Evolutionary conservation across 2,888 invertebrate species (phyloP), one percentile per base, ranked within the genome.

Genomic region (Philonicus albiceps): DNA sequence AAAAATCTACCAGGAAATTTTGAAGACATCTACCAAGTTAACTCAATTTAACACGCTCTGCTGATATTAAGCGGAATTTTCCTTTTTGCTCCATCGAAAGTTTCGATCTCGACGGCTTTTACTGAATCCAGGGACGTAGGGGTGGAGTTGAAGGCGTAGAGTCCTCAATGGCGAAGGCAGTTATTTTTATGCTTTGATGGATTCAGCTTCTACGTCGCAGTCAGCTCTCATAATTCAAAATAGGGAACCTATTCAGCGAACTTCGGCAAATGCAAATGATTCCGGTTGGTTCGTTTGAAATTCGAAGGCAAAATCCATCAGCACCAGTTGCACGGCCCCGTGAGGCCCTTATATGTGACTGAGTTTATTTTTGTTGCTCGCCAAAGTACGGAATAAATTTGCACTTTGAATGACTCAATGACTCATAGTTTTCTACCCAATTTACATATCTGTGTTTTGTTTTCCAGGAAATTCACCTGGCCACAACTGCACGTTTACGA

Each of bases 361-460:
- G 8, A 3, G 19, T 76, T 43, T 19, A 27, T 40, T 40, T 76
- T 76, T 34, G 11, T 16, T 80, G 16, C 80, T 7, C 22, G 13
- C 16, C 40, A 7, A 7, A 3, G 8, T 11, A 31, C 16, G 1
- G 80, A 80, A 80, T 80, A 80, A 80, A 80, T 80, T 80, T 80
- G 53, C 40, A n/a, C 16, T 27, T 49, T 5, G 16, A 53, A 30
- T 31, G 43, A 5, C 30, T 80, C 16, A n/a, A n/a, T n/a, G 49
- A 30, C 30, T 31, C 27, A 49, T 16, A 80, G n/a, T 64, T 49
- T 27, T 22, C 53, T 13, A 53, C 1, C 22, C 6, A 80, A 80
- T 80, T 80, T 80, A 80, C 80, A 80, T 80, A 49, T 80, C 53
- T 49, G 16, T 80, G 80, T 53, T 80, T 49, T 80, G 3, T n/a